phyloP scores from a whole-genome alignment of 35 echinoderm and acorn worm species.

The Nesometra sesokonis region DNA sequence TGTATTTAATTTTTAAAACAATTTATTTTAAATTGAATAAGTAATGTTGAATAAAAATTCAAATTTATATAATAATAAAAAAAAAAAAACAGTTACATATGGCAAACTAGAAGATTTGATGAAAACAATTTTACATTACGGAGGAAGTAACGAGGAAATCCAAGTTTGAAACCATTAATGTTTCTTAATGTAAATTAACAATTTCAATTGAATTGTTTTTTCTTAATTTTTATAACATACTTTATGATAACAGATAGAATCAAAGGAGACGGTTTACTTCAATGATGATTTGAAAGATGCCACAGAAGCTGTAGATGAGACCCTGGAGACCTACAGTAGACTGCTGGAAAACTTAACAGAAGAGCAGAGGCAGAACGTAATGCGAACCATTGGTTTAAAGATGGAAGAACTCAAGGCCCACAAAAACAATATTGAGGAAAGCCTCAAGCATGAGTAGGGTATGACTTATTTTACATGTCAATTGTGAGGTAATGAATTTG shows the following conservation, averaged over 20 bases:
- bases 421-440: slow-evolving; percentile 40
- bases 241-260: slow-evolving; percentile 38
- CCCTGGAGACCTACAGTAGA: slow-evolving; percentile 22
- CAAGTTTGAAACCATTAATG: no score
- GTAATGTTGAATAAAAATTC: no score
- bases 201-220: no score
- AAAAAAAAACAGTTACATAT: no score
- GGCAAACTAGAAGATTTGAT: no score
- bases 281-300: slow-evolving; percentile 71
- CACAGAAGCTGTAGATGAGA: slow-evolving; percentile 52
- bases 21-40: background rate
- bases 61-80: no score
- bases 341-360: slow-evolving; percentile 42
- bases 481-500: no score
- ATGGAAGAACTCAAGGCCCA: slow-evolving; percentile 81
- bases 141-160: no score
- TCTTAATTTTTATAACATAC: no score
- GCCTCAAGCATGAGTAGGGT: slow-evolving; percentile 27
- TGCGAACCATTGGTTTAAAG: slow-evolving; percentile 63
- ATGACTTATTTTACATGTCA: background rate
- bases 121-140: no score
- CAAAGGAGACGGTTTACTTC: slow-evolving; percentile 67
- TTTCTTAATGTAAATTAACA: no score
- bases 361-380: slow-evolving; percentile 43
- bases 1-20: background rate